Evolutionary conservation across 2,888 invertebrate genomes (phyloP).

Genomic region (Bimastos eiseni): DNA sequence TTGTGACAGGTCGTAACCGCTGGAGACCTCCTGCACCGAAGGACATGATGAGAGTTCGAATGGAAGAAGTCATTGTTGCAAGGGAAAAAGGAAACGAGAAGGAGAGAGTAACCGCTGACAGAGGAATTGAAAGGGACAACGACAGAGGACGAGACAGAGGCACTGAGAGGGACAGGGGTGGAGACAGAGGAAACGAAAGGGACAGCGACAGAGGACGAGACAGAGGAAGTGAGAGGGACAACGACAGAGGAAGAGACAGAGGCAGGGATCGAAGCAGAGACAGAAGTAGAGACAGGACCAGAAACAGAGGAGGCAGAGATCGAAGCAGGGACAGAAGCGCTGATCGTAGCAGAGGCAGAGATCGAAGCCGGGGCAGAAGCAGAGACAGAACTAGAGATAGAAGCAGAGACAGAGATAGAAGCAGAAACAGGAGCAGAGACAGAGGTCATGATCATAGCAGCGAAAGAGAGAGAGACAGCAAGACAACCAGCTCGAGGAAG

Average conservation of each 20-base stretch:
- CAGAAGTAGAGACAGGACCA: neutral
- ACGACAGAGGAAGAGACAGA: neutral
- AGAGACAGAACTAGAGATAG: conserved; percentile 26
- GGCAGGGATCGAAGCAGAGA: neutral
- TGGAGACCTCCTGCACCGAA: conserved; percentile 36
- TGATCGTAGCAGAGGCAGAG: neutral
- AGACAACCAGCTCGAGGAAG: neutral
- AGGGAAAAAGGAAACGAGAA: neutral
- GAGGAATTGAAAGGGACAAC: neutral
- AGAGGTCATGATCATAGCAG: neutral
- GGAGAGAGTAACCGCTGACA: neutral
- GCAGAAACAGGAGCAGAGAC: neutral
- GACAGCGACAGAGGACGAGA: conserved; percentile 32
- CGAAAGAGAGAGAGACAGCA: conserved; percentile 7
- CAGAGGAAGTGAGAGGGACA: neutral
- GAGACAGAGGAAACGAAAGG: conserved; percentile 28
- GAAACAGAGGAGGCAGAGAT: neutral
- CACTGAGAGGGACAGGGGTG: neutral
- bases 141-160: neutral
- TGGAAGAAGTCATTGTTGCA: neutral
- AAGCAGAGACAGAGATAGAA: conserved; percentile 28
- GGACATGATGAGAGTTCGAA: conserved; percentile 35
- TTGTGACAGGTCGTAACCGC: conserved; percentile 44
- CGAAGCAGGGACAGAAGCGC: neutral
- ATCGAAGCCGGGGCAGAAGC: neutral